These are phyloP conservation scores for Sciurus vulgaris DNA, from an alignment of 2,797 vertebrate genomes.

Conservation along the genomic window DNA sequence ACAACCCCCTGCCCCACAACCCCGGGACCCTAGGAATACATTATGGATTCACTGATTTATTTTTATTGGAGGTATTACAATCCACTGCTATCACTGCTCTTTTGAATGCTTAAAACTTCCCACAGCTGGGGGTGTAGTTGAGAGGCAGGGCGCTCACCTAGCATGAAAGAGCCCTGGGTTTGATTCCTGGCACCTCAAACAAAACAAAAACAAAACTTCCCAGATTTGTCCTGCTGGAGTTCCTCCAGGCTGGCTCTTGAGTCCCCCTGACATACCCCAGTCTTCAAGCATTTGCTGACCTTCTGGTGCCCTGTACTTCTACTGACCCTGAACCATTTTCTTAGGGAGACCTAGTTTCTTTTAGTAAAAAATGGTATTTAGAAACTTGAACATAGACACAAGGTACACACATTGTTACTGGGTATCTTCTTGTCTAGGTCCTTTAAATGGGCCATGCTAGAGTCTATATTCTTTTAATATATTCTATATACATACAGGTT, in stretches of 20 bases:
- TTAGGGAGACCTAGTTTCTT: not conserved
- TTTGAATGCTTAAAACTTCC: not conserved
- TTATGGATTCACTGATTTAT: not conserved
- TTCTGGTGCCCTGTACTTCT: not conserved
- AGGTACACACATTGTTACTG: no score
- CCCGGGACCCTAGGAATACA: not conserved
- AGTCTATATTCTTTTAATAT: no score
- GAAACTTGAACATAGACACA: no score
- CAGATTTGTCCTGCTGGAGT: not conserved
- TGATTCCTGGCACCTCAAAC: no score
- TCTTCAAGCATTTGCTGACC: not conserved
- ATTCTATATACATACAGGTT: no score
- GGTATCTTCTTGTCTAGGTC: no score
- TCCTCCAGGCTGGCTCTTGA: not conserved
- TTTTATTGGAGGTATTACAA: not conserved
- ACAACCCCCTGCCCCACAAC: accelerated
- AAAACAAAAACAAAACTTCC: not conserved
- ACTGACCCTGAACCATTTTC: not conserved
- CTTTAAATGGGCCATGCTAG: no score
- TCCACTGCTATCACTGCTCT: not conserved
- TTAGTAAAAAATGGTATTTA: no score
- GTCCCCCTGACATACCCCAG: not conserved
- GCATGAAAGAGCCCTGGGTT: no score
- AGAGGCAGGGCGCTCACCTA: no score
- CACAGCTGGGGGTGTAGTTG: no score